These are phyloP conservation scores for Moxostoma hubbsi DNA, from an alignment of 2,797 vertebrate genomes.

Conservation along the genomic window DNA sequence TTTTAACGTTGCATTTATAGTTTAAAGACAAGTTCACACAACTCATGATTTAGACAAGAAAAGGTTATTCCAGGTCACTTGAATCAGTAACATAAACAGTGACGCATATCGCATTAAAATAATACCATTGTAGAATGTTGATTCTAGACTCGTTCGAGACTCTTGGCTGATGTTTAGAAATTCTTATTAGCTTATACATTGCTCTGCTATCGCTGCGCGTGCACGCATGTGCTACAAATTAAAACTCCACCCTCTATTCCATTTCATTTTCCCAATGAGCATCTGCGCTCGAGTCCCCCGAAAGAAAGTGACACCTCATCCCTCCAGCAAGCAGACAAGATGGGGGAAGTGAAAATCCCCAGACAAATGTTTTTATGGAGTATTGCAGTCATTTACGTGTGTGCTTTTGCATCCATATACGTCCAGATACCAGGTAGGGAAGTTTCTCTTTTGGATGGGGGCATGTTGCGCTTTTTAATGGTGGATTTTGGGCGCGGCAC, in stretches of 20 bases:
- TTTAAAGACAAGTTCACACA: too few species aligned
- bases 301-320: constrained; percentile 23
- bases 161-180: too few species aligned
- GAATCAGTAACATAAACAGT: too few species aligned
- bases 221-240: constrained; percentile 41
- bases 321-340: constrained; percentile 20
- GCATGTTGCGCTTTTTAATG: too few species aligned
- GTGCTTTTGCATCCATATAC: constrained; percentile 82
- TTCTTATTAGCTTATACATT: too few species aligned
- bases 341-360: constrained; percentile 60
- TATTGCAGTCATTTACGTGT: constrained; percentile 74
- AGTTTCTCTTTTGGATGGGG: background rate
- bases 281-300: constrained; percentile 13
- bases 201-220: background rate
- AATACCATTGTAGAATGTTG: too few species aligned
- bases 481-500: constrained; percentile 52
- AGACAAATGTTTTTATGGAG: constrained; percentile 75
- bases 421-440: constrained; percentile 81
- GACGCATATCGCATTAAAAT: too few species aligned
- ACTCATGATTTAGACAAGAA: too few species aligned
- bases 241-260: constrained; percentile 48
- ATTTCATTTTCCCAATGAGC: constrained; percentile 41
- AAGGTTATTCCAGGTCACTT: too few species aligned
- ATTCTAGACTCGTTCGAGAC: too few species aligned
- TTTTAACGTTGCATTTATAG: too few species aligned